phyloP scores from a whole-genome alignment of 2,797 vertebrate genomes.

The Thalassophryne amazonica region DNA sequence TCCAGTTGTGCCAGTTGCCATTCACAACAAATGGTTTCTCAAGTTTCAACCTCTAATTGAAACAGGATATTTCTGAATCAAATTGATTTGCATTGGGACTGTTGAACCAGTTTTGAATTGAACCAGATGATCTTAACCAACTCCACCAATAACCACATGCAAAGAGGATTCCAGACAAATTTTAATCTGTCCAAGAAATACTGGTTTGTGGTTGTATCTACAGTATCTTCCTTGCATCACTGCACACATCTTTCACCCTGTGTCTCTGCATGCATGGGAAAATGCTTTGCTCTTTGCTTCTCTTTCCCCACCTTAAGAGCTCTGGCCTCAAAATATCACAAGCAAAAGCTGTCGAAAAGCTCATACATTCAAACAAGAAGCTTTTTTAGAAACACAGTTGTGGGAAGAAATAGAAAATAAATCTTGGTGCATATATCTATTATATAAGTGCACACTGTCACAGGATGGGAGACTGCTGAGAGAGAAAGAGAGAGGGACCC shows the following conservation, averaged over 20 bases:
- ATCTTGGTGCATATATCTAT: conserved; percentile 76
- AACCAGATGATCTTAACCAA: no score
- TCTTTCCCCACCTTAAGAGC: conserved; percentile 28
- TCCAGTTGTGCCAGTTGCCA: no score
- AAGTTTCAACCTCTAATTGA: no score
- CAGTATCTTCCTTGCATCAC: no score
- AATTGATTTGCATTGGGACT: no score
- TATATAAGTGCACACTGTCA: conserved; percentile 74
- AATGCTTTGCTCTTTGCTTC: conserved; percentile 30
- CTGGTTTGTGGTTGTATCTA: no score
- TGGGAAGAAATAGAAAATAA: conserved; percentile 77
- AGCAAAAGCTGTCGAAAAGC: conserved; percentile 57
- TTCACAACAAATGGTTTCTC: no score
- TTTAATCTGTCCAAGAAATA: no score
- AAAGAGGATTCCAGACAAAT: no score
- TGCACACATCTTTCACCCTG: conserved; percentile 23
- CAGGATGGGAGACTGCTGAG: conserved; percentile 59
- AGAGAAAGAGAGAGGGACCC: conserved; percentile 51
- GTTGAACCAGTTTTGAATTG: no score
- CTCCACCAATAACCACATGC: no score
- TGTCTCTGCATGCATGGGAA: conserved; percentile 22
- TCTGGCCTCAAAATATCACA: conserved; percentile 44
- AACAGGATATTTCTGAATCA: no score
- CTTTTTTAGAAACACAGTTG: conserved; percentile 66
- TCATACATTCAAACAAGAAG: conserved; percentile 52